Conservation (phyloP, 2,113 vertebrate genomes). For the Seriola aureovittata region DNA sequence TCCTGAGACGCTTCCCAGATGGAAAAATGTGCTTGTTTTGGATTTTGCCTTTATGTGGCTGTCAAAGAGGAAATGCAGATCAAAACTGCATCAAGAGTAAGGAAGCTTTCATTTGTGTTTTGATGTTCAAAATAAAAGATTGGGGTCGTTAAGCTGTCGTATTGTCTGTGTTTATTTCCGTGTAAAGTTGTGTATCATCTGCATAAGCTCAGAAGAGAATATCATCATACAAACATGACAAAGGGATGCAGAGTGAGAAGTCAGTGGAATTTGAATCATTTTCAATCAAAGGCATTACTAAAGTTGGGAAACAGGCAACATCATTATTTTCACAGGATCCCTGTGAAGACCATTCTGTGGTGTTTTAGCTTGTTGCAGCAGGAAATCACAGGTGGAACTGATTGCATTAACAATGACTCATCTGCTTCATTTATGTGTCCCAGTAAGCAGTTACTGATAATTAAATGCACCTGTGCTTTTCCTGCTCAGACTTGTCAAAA, state of each 20-base stretch:
- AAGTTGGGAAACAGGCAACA: neutral
- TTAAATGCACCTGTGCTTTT: neutral
- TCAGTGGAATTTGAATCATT: neutral
- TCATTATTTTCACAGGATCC: neutral
- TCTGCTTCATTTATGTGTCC: neutral
- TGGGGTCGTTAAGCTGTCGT: neutral
- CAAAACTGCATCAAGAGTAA: neutral
- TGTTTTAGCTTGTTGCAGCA: neutral
- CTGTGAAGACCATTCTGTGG: neutral
- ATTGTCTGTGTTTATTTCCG: neutral
- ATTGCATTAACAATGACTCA: neutral
- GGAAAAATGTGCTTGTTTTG: constrained; percentile 41
- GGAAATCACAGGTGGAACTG: constrained; percentile 1
- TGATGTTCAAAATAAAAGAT: neutral
- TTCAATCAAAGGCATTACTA: neutral
- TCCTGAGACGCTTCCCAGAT: constrained; percentile 46
- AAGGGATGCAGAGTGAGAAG: no score
- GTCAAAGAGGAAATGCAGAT: constrained; percentile 20
- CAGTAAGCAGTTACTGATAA: neutral
- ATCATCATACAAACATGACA: no score
- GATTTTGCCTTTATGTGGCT: constrained; percentile 14
- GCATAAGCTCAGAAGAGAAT: neutral
- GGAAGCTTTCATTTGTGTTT: neutral
- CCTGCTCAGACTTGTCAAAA: neutral
- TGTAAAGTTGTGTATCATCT: constrained; percentile 23